Base-by-base conservation (phyloP, 2,113 vertebrate species). In the Misgurnus mizolepis region DNA sequence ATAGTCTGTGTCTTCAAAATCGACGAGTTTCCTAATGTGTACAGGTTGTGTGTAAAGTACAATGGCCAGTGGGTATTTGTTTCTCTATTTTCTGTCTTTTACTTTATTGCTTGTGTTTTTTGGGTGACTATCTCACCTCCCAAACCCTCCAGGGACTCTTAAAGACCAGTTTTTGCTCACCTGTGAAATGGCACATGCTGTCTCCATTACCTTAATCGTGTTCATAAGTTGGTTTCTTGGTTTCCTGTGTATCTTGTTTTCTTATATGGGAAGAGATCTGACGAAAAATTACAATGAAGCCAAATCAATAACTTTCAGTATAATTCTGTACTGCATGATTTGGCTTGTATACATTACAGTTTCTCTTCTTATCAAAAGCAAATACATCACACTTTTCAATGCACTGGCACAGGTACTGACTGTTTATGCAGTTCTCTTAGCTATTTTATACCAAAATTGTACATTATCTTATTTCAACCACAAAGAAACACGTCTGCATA, bases 251-350 rank as follows among this genome's bases (percentile, higher is more conserved):
- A 96, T 96, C n/a, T 73, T 77, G 71, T 94, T 95, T 84, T 95
- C 95, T 82, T 96, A 96, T 86, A 89, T 92, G 90, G 95, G 95
- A 55, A 96, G 94, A 65, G 94, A 95, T 73, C 94, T 97, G 5
- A 95, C 96, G 0, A 95, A 95, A 84, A 94, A 94, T 84, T 97
- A 97, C 88, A 96, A 92, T 0, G 96, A 96, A 81, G 95, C 96
- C 76, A 96, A 96, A 88, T 90, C 93, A 17, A 93, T 96, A 79
- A 95, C 96, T 0, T 95, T 95, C 85, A 92, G 95, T 80, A 87
- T 96, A 43, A 87, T 97, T 14, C 84, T 96, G 76, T 90, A 92
- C 61, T 91, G 94, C 8, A 45, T 92, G 55, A 92, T 90, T 68
- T 94, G 94, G 92, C 90, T 95, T 45, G 6, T 86, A 22, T 94